phyloP scores from a whole-genome alignment of 2,113 vertebrate species.

The Ceratotherium simum region DNA sequence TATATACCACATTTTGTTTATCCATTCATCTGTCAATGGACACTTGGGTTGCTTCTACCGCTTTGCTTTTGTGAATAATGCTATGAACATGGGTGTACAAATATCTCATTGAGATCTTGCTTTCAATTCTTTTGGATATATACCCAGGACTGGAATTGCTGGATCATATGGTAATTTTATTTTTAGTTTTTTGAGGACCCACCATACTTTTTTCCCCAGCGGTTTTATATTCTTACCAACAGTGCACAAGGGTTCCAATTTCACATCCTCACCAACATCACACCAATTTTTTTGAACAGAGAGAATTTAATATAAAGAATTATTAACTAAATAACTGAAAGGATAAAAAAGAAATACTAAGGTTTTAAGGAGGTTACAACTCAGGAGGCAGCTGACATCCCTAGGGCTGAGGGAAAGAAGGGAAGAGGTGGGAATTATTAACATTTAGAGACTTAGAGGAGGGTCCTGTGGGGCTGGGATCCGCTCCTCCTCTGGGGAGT shows the following conservation, averaged over 20 bases:
- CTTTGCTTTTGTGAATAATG: background rate
- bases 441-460: background rate
- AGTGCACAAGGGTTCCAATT: background rate
- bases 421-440: background rate
- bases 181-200: background rate
- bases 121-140: background rate
- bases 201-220: background rate
- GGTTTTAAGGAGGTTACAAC: background rate
- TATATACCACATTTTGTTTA: background rate
- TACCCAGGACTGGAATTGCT: background rate
- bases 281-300: background rate
- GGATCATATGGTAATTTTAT: background rate
- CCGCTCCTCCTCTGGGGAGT: background rate
- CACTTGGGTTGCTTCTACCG: background rate
- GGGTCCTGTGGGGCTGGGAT: background rate
- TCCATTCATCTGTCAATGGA: background rate
- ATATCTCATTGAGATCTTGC: background rate
- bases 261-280: background rate
- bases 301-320: background rate
- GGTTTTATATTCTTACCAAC: background rate
- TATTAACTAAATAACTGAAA: background rate
- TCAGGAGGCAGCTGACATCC: background rate
- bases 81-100: background rate
- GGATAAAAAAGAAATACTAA: background rate
- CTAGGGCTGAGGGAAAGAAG: background rate